phyloP scores from a whole-genome alignment of 2,888 invertebrate species.

The Ophion ventricosus region DNA sequence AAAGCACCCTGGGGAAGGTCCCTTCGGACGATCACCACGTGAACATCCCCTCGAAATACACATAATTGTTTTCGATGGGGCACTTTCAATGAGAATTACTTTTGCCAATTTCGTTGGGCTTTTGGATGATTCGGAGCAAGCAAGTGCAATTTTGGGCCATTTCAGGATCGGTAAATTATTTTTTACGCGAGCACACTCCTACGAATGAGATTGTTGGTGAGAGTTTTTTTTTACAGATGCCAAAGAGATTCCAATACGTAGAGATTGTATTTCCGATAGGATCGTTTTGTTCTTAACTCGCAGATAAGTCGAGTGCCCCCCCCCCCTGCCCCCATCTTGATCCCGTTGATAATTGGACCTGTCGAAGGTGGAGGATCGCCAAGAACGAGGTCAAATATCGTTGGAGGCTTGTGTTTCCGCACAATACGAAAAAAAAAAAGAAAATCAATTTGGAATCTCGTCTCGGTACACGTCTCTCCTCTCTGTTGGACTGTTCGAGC shows the following conservation, averaged over 20 bases:
- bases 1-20: too few relatives aligned
- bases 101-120: neutral
- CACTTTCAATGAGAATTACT: neutral
- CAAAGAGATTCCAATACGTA: neutral
- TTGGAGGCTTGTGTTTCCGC: neutral
- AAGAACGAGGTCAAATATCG: neutral
- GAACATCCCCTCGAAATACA: neutral
- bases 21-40: too few relatives aligned
- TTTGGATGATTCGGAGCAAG: neutral
- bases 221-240: neutral
- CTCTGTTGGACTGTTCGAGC: neutral
- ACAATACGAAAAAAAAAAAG: constrained; percentile 16
- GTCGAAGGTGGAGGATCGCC: neutral
- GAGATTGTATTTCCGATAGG: neutral
- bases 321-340: neutral
- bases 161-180: neutral
- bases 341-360: constrained; percentile 11
- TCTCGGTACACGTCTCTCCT: neutral
- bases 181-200: neutral
- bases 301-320: neutral
- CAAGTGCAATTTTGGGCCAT: neutral
- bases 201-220: neutral
- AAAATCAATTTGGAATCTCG: constrained; percentile 25
- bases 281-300: neutral
- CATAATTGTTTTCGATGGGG: neutral